A percentile compares a stretch with the other conserved stretches of the same genome.
These are phyloP conservation scores for Cyanoderma ruficeps DNA, from an alignment of 2,113 vertebrate genomes.

Conservation along the genomic window DNA sequence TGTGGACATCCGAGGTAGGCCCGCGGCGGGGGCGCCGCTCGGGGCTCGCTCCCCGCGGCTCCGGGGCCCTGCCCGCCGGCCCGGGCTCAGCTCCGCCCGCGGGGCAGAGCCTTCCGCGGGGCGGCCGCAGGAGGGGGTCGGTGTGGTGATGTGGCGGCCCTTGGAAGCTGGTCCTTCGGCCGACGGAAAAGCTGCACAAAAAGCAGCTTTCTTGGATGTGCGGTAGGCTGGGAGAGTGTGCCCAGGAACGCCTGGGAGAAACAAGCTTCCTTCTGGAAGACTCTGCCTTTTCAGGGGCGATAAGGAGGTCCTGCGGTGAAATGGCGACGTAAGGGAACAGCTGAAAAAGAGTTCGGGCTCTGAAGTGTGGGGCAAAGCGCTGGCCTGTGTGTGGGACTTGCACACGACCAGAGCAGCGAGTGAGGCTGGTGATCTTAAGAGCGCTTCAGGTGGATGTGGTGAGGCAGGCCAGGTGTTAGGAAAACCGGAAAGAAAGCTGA, in stretches of 20 bases:
- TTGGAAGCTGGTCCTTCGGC: neutral
- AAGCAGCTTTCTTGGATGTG: accelerated
- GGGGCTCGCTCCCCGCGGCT: neutral
- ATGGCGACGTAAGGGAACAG: accelerated
- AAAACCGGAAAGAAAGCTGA: neutral
- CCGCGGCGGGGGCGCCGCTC: accelerated
- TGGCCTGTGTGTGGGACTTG: accelerated
- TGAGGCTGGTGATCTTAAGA: neutral
- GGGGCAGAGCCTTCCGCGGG: neutral
- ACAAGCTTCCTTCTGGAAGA: neutral
- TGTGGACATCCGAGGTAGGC: slow-evolving; percentile 76
- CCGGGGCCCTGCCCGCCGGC: neutral
- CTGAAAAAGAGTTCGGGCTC: neutral
- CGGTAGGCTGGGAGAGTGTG: neutral
- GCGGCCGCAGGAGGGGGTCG: no score
- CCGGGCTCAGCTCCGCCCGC: neutral
- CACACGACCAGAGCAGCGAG: accelerated
- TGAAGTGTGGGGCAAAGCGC: neutral
- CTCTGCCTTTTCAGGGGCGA: neutral
- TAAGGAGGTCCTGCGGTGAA: neutral
- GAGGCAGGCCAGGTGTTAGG: neutral
- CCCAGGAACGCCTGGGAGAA: neutral
- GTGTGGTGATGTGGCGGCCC: neutral
- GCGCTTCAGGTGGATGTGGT: accelerated
- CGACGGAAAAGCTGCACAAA: neutral